These are phyloP conservation scores for Metopolophium dirhodum DNA, from an alignment of 1,140 invertebrate genomes.

Conservation along the genomic window DNA sequence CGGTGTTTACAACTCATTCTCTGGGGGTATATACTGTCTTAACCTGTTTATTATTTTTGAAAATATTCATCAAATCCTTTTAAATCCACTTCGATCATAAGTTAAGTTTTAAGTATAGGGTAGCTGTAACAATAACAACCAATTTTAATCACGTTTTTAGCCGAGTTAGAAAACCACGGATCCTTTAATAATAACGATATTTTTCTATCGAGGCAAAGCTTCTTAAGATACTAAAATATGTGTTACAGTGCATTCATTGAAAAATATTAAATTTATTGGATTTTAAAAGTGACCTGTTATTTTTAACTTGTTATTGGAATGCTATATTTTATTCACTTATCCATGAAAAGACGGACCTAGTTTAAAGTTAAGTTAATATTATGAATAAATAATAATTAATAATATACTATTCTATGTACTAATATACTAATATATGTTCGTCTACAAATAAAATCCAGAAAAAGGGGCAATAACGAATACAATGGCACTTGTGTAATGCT, in stretches of 20 bases:
- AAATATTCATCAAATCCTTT: slow-evolving; percentile 7
- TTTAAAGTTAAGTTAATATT: too few species aligned
- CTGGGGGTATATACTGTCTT: neutral
- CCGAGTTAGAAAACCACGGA: neutral
- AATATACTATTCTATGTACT: too few species aligned
- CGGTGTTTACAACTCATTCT: slow-evolving; percentile 14
- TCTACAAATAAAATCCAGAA: too few species aligned
- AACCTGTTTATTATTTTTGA: slow-evolving; percentile 34
- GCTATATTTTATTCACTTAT: too few species aligned
- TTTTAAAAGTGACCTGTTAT: neutral
- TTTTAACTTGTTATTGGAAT: neutral
- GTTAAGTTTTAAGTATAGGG: neutral
- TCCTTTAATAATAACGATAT: neutral
- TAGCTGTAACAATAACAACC: neutral
- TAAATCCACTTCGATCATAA: neutral
- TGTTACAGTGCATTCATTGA: neutral
- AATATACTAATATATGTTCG: too few species aligned
- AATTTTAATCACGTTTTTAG: neutral
- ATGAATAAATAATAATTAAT: too few species aligned
- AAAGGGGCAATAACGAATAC: too few species aligned
- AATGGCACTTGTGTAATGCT: too few species aligned
- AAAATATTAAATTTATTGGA: neutral
- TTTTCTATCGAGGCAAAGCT: neutral
- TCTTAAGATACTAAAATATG: neutral
- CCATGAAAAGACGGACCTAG: too few species aligned